Evolutionary conservation across 1,140 invertebrate genomes (phyloP).

Genomic region (Camponotus pennsylvanicus): DNA sequence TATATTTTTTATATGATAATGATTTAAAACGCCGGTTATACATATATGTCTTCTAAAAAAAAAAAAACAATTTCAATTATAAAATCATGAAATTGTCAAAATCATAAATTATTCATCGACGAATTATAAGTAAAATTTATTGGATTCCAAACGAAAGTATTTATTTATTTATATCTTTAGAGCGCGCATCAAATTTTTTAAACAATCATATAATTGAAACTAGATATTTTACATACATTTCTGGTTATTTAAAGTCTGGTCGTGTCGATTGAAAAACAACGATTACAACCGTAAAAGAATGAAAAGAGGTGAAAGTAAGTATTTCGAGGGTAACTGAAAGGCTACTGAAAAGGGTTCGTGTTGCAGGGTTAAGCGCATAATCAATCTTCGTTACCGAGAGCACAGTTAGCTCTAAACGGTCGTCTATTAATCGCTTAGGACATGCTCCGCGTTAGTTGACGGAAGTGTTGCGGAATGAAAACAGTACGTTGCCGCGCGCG

Average conservation of each 20-base stretch:
- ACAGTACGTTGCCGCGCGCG: constrained; percentile 29
- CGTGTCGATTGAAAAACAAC: constrained; percentile 4
- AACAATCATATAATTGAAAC: background rate
- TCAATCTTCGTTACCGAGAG: constrained; percentile 56
- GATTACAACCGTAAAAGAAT: background rate
- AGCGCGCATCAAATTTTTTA: background rate
- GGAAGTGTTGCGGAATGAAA: constrained; percentile 54
- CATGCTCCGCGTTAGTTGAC: constrained; percentile 51
- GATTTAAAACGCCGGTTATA: background rate
- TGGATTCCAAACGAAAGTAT: background rate
- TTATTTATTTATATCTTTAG: background rate
- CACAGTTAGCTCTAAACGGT: constrained; percentile 41
- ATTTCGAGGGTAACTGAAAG: constrained; percentile 15
- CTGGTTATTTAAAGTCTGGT: background rate
- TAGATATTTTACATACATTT: background rate
- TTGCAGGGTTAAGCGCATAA: constrained; percentile 28
- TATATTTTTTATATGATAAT: background rate
- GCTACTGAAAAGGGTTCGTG: constrained; percentile 32
- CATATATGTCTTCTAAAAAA: too few species aligned
- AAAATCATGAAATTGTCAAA: background rate
- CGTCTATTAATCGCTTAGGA: constrained; percentile 59
- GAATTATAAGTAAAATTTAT: background rate
- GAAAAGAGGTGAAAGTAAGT: background rate
- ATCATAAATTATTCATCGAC: background rate
- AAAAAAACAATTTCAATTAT: background rate